Evolutionary conservation across 2,113 vertebrate species (phyloP).

Genomic region (Eretmochelys imbricata): DNA sequence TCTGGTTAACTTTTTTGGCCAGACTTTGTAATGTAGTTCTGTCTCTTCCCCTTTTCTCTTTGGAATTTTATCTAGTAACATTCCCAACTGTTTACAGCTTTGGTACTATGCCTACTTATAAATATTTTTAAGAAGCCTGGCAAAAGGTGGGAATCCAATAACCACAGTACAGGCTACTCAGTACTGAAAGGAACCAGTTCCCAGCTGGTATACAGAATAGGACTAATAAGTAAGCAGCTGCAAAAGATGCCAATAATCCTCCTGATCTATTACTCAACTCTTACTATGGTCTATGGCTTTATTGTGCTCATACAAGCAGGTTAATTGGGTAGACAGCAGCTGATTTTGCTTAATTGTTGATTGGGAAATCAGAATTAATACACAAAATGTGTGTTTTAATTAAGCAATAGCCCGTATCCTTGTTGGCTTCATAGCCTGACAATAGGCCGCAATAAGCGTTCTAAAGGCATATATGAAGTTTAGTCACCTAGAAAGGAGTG

Average conservation of each 20-base stretch:
- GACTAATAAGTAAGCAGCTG: background rate
- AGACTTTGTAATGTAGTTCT: background rate
- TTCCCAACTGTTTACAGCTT: background rate
- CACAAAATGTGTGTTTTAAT: background rate
- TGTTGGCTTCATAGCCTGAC: background rate
- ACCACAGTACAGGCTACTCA: background rate
- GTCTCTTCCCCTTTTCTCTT: background rate
- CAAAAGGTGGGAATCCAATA: background rate
- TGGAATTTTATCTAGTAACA: background rate
- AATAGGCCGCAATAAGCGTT: background rate
- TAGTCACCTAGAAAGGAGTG: background rate
- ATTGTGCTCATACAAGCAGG: background rate
- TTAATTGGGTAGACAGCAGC: background rate
- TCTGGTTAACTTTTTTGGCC: background rate
- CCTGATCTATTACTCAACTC: background rate
- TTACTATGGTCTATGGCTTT: background rate
- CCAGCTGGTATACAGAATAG: background rate
- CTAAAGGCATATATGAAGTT: background rate
- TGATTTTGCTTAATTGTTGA: background rate
- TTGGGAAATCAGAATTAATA: background rate
- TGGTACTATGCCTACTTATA: background rate
- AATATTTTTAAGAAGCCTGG: background rate
- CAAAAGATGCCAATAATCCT: background rate
- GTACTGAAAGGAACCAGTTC: background rate
- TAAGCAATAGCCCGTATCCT: background rate